Evolutionary conservation across 2,888 invertebrate species (phyloP), one percentile per base, ranked within the genome.

Genomic region (Euproctis similis): DNA sequence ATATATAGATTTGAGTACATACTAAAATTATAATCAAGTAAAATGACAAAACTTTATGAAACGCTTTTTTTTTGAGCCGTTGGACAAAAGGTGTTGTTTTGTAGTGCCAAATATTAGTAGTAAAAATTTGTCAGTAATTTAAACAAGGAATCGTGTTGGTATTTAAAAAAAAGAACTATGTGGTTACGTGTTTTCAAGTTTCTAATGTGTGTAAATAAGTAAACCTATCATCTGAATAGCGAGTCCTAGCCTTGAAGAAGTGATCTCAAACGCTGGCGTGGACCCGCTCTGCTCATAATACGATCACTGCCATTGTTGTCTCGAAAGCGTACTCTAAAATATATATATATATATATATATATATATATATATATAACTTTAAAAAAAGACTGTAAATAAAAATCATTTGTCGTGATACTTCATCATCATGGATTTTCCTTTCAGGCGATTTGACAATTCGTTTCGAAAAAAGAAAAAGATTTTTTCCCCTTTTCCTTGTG

Each of bases 261-360:
- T 71, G 81, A 81, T 81, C 81, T 81, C 81, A 80, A 70, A 61
- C 51, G 48, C 40, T 51, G 69, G 61, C 47, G 36, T 41, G 46
- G 58, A 58, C 55, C 52, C 46, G 39, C 35, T 26, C 33, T 41
- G 51, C 52, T 59, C 44, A 59, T n/a, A n/a, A n/a, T 40, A 43
- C 37, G 37, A 54, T 57, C 68, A 74, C 74, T 75, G 73, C 73
- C 74, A 65, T 55, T 57, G 45, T 45, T 53, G 57, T 65, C 57
- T 63, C 59, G 58, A 64, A 59, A 63, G 58, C 53, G 45, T 51
- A 46, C 47, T 46, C 46, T 54, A 58, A 47, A 41, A 28, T 33
- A 36, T 48, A n/a, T n/a, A n/a, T n/a, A n/a, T n/a, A n/a, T n/a
- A n/a, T n/a, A n/a, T n/a, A n/a, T n/a, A n/a, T n/a, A n/a, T n/a